Base-by-base conservation (phyloP, 2,113 vertebrate genomes). In the Telmatochromis brichardi region DNA sequence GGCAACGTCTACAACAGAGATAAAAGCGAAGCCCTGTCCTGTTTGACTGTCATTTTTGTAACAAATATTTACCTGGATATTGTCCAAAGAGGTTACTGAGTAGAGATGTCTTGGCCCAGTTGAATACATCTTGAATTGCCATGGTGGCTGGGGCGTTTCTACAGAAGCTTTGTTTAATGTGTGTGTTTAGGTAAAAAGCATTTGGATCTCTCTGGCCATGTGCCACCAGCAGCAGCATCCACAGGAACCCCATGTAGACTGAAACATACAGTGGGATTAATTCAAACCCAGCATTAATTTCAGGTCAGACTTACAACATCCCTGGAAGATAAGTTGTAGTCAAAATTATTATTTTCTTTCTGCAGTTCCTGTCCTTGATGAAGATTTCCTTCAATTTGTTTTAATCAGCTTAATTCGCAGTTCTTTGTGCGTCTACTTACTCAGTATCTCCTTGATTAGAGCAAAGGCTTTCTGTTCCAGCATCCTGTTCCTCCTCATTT, bases 171-270 rank as follows among this genome's bases (percentile, higher is more conserved):
- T 92, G 86, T 28, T 93, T 93, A 6, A 99, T 98, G 86, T 99
- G 98, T n/a, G 94, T 96, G 78, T 97, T 97, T 65, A 99, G 94
- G 88, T 96, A 96, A 90, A 97, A 99, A 35, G 97, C 97, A 15
- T 96, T 98, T 63, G 97, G 97, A 81, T 99, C 98, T 89, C 97
- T 97, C 88, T 98, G 97, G 26, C 97, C 96, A 2, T 99, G 97
- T 17, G 97, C 97, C 82, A 97, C 96, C 80, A 99, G 87, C 84
- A 99, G 94, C 63, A 98, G 92, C 97, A 98, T 98, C 97, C 98
- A 99, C 91, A 98, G 93, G 92, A 98, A 99, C 3, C 97, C 97
- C 40, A 97, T 5, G 65, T 98, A 98, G 4, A 91, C 98, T 99
- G 95, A 33, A 94, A 95, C 54, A 81, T 21, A 92, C 13, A 63